Evolutionary conservation across 2,113 vertebrate species (phyloP), one percentile per base, ranked within the genome.

Genomic region (Plestiodon gilberti): DNA sequence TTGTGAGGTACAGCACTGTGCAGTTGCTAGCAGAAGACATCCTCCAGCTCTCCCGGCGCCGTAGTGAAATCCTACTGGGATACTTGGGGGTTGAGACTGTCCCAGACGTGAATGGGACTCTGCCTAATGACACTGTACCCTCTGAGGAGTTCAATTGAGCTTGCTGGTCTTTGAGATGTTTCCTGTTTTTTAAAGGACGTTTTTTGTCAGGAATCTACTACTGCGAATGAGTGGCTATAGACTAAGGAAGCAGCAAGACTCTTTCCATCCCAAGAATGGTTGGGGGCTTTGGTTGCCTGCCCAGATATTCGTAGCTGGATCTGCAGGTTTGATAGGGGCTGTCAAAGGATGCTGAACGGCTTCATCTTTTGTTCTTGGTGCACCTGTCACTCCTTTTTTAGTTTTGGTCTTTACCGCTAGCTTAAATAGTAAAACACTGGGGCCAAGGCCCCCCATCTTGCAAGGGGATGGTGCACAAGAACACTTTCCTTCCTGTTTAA

Each of bases 61-160:
- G 99, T 87, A 98, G 98, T 0, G 98, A 99, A 86, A 99, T 99
- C 93, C 96, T 99, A 73, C 86, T 99, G 15, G 98, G 98, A 0
- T 99, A 98, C 52, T 93, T 99, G 93, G 98, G 98, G 67, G 96
- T 96, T 0, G 94, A 98, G 2, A 91, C 78, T 3, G 88, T 97
- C 22, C 81, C 92, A 0, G 97, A 97, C 92, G 91, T 97, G 87
- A 99, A 99, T 0, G 98, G 98, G 2, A 88, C 48, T 0, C 90
- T 97, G 33, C 96, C 97, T 0, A 90, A 22, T 30, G 96, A 96
- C 40, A 90, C 90, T 0, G 90, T 94, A 35, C 91, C 93, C 0
- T 86, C 92, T 0, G 95, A 92, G 69, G 94, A 90, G 71, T 92
- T 95, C 89, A 90, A 93, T 90, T 97, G 94, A 93, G 9, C 2